Evolutionary conservation across 2,113 vertebrate genomes (phyloP), one percentile per base, ranked within the genome.

Genomic region (Mus spicilegus): DNA sequence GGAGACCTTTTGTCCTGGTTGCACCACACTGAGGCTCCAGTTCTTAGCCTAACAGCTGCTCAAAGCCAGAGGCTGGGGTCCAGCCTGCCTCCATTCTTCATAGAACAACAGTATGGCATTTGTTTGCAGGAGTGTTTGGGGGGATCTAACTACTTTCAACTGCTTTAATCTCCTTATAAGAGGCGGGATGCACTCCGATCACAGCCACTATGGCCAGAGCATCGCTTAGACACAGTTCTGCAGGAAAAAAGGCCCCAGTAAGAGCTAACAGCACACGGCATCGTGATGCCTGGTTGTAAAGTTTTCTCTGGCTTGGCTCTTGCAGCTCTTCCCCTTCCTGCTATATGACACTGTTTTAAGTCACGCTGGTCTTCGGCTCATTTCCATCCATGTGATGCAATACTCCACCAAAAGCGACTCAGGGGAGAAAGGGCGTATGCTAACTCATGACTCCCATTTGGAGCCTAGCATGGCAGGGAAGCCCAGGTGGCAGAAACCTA

Each of bases 291-390:
- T 5, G 24, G n/a, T 17, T 28, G n/a, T 67, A 11, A 33, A 6
- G 36, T 2, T 14, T 7, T 17, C 67, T 81, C 87, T 49, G 61
- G 56, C 81, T 81, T 65, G 56, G n/a, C 36, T 78, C 58, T 14
- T 87, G 9, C 75, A 96, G 19, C 36, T 13, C 67, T 81, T 85
- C 16, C n/a, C 11, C 14, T 72, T n/a, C 51, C 73, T 22, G 76
- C 89, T 46, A 58, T 36, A 65, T 56, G 63, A 42, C 28, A 72
- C 46, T 85, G 49, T 56, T 96, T 84, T 78, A 93, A 94, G 51
- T 7, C 7, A 7, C n/a, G 28, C 56, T 36, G 7, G 24, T 33
- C 76, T 84, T 63, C 14, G 0, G 61, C 17, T 28, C 22, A 7
- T 84, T 39, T 14, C 56, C 81, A 28, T 30, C 30, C 26, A 28